Base-by-base conservation (phyloP, 1,140 invertebrate species). In the Proales similis region DNA sequence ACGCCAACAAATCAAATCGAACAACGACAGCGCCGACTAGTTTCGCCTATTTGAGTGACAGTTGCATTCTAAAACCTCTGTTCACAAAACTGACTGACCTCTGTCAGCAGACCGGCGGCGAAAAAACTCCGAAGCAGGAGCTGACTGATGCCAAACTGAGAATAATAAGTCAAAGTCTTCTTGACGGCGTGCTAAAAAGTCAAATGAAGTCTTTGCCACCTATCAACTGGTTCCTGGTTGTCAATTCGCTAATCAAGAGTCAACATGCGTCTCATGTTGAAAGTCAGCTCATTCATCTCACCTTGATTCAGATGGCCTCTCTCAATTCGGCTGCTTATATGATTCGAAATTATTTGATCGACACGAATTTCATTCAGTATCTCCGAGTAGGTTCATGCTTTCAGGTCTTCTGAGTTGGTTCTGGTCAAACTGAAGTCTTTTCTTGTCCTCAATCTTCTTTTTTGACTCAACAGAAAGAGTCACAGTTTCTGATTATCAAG, bases 171-270 rank as follows among this genome's bases (percentile, higher is more conserved):
- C 9, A 26, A 57, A 14, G 17, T 57, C 12, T 29, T 57, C 4
- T 19, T 57, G 4, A 42, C 39, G n/a, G 45, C 36, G 29, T 57
- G 51, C 20, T 26, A 42, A 39, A 20, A 26, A 27, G 27, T 42
- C 7, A 57, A 42, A 22, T 39, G 20, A 57, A 57, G 45, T 42
- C 45, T 24, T 29, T 57, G 7, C 51, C 51, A 3, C 51, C 51
- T n/a, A 3, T 57, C 27, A 57, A 57, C 12, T 57, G 51, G 51
- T 57, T 29, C 51, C 45, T 29, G 17, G 39, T 57, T 42, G 45
- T 57, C 26, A 57, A 36, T 12, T 57, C 33, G 1, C 19, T 57
- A 27, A 57, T 57, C 19, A 57, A 57, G 19, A 57, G 51, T 24
- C 29, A 39, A 57, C 45, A 42, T 42, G 51, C 36, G 2, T 17